These are phyloP conservation scores for Emmelina monodactyla DNA, from an alignment of 2,888 invertebrate genomes.

Conservation along the genomic window DNA sequence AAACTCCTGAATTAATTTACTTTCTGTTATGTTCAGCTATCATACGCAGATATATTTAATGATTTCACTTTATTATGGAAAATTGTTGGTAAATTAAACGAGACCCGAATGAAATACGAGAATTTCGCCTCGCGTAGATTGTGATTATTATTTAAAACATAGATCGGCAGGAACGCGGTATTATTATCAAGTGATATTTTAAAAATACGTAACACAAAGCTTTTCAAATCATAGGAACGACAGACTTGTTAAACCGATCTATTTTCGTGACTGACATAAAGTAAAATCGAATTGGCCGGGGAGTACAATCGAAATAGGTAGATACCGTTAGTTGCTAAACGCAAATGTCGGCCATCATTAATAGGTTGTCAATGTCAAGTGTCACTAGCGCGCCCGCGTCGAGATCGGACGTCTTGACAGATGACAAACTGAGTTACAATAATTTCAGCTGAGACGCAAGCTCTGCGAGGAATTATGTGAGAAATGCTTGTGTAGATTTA, in stretches of 20 bases:
- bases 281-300: constrained; percentile 28
- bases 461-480: no score
- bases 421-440: constrained; percentile 22
- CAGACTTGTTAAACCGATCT: not conserved
- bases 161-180: no score
- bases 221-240: not conserved
- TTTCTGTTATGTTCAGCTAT: constrained; percentile 35
- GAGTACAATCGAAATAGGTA: constrained; percentile 25
- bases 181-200: no score
- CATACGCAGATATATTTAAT: constrained; percentile 44
- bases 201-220: no score
- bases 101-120: constrained; percentile 16
- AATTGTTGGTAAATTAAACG: constrained; percentile 15
- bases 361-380: constrained; percentile 28
- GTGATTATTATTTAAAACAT: constrained; percentile 16
- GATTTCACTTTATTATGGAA: constrained; percentile 18
- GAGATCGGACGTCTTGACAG: constrained; percentile 17
- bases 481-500: no score
- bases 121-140: constrained; percentile 16
- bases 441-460: constrained; percentile 19
- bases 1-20: constrained; percentile 41
- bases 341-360: constrained; percentile 26
- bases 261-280: constrained; percentile 21
- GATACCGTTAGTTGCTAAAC: constrained; percentile 13
- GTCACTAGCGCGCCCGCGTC: constrained; percentile 14